phyloP scores from a whole-genome alignment of 2,113 vertebrate species.

The Origma solitaria region DNA sequence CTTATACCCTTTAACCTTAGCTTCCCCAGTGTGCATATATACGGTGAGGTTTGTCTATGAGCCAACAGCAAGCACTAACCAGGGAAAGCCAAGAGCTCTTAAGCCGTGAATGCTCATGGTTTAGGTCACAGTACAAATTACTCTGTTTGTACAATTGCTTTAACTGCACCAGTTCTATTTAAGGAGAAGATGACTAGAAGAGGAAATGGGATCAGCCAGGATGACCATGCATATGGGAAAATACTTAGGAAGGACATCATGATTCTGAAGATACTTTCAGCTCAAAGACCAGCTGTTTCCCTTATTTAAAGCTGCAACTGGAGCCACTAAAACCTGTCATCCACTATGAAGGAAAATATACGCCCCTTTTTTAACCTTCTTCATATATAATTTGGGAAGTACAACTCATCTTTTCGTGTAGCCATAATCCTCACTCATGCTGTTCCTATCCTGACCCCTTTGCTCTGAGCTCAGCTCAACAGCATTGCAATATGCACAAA shows the following conservation, averaged over 20 bases:
- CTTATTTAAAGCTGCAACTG: neutral
- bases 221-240: fast-evolving
- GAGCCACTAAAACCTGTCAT: neutral
- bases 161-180: neutral
- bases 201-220: neutral
- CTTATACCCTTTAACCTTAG: neutral
- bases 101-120: neutral
- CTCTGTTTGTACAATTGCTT: neutral
- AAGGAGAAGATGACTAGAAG: neutral
- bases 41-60: neutral
- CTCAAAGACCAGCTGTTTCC: neutral
- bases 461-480: neutral
- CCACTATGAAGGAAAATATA: neutral
- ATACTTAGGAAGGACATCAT: neutral
- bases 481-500: neutral
- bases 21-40: neutral
- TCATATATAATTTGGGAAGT: neutral
- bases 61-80: neutral
- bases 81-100: neutral
- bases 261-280: neutral
- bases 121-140: neutral
- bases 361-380: neutral
- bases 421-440: neutral
- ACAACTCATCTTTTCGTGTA: neutral
- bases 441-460: neutral